Conservation (phyloP, 2,113 vertebrate genomes). For the Psittacus erithacus region DNA sequence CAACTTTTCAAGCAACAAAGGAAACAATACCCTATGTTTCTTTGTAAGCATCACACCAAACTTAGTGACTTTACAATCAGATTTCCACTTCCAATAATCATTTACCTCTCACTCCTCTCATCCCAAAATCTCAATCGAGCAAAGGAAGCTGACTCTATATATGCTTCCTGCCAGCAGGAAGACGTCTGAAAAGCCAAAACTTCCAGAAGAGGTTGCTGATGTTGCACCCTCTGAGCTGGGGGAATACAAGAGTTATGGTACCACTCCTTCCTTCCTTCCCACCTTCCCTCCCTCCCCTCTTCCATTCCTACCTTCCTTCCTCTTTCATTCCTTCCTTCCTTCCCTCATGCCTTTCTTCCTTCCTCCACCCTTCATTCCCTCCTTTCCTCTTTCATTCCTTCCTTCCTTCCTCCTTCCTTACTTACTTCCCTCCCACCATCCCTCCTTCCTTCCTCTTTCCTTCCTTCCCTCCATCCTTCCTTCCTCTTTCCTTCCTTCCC, state of each 20-base stretch:
- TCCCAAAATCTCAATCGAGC: background rate
- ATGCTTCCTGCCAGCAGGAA: background rate
- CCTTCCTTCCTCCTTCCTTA: too few relatives aligned
- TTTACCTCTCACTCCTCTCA: background rate
- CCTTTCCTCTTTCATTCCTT: too few relatives aligned
- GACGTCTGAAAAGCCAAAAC: background rate
- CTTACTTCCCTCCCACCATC: too few relatives aligned
- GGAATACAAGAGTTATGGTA: accelerated
- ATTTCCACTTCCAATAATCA: background rate
- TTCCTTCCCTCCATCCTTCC: too few relatives aligned
- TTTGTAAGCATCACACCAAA: background rate
- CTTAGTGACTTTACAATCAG: background rate
- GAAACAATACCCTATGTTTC: background rate
- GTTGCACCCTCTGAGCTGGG: background rate
- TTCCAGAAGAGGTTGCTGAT: background rate
- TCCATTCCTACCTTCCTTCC: too few relatives aligned
- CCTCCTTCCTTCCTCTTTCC: too few relatives aligned
- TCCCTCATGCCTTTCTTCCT: too few relatives aligned
- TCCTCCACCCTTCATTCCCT: too few relatives aligned
- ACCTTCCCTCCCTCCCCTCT: background rate
- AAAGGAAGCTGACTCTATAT: background rate
- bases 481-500: too few relatives aligned
- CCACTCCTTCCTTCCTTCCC: background rate
- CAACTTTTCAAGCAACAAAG: background rate
- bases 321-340: too few relatives aligned